Conservation (phyloP, 2,888 invertebrate genomes). For the Drosophila merina region DNA sequence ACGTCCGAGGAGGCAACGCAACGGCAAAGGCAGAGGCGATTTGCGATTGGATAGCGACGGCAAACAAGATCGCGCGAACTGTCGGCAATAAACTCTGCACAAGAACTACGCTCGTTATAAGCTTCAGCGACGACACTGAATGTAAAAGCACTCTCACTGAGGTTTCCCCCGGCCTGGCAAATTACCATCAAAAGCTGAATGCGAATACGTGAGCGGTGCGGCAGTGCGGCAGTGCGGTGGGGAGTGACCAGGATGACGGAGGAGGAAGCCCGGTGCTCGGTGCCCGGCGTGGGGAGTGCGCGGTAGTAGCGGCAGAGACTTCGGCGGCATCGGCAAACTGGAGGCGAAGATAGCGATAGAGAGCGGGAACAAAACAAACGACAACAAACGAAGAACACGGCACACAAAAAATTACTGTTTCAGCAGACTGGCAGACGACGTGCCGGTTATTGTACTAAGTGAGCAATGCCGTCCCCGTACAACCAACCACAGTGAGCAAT, state of each 20-base stretch:
- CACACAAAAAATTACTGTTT: constrained; percentile 73
- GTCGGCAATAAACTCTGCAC: constrained; percentile 65
- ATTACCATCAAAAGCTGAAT: constrained; percentile 79
- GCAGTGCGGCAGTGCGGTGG: neutral
- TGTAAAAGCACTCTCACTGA: constrained; percentile 73
- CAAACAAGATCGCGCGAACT: constrained; percentile 55
- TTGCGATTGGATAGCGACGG: constrained; percentile 40
- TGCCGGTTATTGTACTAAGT: constrained; percentile 66
- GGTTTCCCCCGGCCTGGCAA: constrained; percentile 62
- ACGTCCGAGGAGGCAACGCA: constrained; percentile 21
- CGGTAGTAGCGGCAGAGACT: constrained; percentile 36
- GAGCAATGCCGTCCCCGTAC: constrained; percentile 67
- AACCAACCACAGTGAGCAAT: constrained; percentile 80
- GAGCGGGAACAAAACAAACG: constrained; percentile 80
- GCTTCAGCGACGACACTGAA: constrained; percentile 61
- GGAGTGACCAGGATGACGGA: neutral
- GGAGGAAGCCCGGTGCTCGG: neutral
- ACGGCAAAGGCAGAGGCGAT: constrained; percentile 12
- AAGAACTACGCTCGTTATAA: constrained; percentile 72
- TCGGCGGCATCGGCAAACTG: constrained; percentile 49
- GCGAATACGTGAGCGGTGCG: constrained; percentile 39
- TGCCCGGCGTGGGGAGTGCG: constrained; percentile 7
- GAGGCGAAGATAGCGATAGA: constrained; percentile 74
- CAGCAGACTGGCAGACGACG: constrained; percentile 79
- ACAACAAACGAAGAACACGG: constrained; percentile 54